These are phyloP conservation scores for Lasioglossum oenotherae DNA, from an alignment of 2,888 invertebrate species.

Conservation along the genomic window DNA sequence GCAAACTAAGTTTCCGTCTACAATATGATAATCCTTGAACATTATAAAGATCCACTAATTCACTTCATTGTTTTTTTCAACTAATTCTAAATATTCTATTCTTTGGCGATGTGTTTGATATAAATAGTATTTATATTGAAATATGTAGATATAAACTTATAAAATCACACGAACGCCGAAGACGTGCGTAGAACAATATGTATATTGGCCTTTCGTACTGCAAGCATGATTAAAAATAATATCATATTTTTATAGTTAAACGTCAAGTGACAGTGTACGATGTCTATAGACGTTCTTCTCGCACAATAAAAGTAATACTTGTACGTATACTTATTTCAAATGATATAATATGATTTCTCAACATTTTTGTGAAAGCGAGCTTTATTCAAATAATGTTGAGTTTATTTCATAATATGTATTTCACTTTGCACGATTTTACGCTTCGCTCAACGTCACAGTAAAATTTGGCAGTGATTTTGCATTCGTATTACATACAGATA, in stretches of 20 bases:
- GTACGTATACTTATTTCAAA: constrained; percentile 10
- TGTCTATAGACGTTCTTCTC: background rate
- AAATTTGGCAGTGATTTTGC: constrained; percentile 21
- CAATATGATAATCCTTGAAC: background rate
- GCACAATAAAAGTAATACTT: background rate
- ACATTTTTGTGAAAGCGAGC: background rate
- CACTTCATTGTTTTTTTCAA: constrained; percentile 26
- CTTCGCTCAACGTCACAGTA: background rate
- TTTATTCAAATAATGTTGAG: background rate
- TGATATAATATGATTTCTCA: background rate
- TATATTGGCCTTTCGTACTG: background rate
- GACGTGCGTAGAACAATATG: background rate
- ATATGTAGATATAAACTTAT: background rate
- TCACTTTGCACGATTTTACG: background rate
- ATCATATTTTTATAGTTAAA: constrained; percentile 22
- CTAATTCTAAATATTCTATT: constrained; percentile 17
- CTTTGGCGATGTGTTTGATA: background rate
- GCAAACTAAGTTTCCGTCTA: constrained; percentile 6
- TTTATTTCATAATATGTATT: background rate
- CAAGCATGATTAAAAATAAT: constrained; percentile 39
- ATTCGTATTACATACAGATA: background rate
- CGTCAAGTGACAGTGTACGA: background rate
- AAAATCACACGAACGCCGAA: background rate
- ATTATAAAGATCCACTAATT: constrained; percentile 23
- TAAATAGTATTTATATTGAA: background rate